A percentile compares a stretch with the other conserved stretches of the same genome.
Evolutionary conservation across 2,113 vertebrate genomes (phyloP).

Genomic region (Limnothrissa miodon): DNA sequence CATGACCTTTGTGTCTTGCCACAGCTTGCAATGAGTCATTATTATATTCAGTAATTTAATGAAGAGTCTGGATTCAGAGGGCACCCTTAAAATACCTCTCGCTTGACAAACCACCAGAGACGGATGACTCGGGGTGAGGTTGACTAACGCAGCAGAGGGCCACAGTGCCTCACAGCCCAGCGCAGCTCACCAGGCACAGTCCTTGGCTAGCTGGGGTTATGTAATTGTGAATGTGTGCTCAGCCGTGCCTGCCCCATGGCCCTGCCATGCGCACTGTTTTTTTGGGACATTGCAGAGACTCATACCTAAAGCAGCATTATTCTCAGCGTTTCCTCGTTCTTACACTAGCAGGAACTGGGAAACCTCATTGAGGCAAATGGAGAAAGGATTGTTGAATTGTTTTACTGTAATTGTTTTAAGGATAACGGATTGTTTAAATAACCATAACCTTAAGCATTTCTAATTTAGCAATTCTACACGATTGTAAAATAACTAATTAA

Average conservation of each 20-base stretch:
- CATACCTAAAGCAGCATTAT: background rate
- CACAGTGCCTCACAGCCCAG: background rate
- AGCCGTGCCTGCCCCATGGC: background rate
- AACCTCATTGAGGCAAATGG: background rate
- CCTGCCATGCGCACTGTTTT: background rate
- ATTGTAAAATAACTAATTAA: too few relatives aligned
- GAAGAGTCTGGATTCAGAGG: background rate
- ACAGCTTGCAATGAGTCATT: background rate
- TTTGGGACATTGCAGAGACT: background rate
- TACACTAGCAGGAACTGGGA: background rate
- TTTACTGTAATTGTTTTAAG: too few relatives aligned
- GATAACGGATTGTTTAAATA: too few relatives aligned
- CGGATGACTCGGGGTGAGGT: background rate
- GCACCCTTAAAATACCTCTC: background rate
- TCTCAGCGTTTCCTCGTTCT: background rate
- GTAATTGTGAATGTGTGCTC: background rate
- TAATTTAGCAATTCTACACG: too few relatives aligned
- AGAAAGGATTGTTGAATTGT: too few relatives aligned
- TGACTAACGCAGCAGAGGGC: background rate
- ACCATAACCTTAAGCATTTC: too few relatives aligned
- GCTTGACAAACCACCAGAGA: slow-evolving; percentile 1
- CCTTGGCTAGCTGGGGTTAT: background rate
- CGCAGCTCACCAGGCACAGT: background rate
- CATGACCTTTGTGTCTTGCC: background rate
- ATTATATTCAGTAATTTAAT: background rate